Conservation (phyloP, 2,797 vertebrate species). For the Podarcis siculus region DNA sequence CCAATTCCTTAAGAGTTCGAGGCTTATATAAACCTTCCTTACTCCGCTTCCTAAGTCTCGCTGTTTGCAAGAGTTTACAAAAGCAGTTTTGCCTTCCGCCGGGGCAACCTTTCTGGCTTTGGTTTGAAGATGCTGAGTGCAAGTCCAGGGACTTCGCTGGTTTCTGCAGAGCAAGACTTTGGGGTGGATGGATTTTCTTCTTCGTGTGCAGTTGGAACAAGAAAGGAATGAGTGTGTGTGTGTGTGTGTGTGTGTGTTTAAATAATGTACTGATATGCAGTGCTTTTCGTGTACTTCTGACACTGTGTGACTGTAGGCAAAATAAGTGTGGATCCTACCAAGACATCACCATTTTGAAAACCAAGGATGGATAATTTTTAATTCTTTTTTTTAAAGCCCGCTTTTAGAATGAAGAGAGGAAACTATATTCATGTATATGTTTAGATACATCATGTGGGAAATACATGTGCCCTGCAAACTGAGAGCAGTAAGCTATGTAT, state of each 20-base stretch:
- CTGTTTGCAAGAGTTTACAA: constrained; percentile 57
- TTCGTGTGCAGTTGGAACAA: constrained; percentile 28
- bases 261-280: constrained; percentile 27
- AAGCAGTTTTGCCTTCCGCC: constrained; percentile 16
- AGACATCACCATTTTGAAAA: constrained; percentile 50
- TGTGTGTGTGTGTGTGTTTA: background rate
- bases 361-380: constrained; percentile 34
- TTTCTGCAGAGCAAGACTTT: constrained; percentile 11
- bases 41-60: constrained; percentile 20
- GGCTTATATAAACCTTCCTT: constrained; percentile 87
- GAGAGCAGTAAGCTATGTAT: too few species aligned
- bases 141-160: background rate
- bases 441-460: constrained; percentile 40
- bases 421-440: constrained; percentile 15
- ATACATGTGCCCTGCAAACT: constrained; percentile 30
- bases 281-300: constrained; percentile 40
- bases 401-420: constrained; percentile 30
- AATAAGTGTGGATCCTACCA: constrained; percentile 34
- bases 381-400: constrained; percentile 52
- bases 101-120: background rate
- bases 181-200: background rate
- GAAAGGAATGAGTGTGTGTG: constrained; percentile 34
- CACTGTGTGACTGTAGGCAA: constrained; percentile 57
- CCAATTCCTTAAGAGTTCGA: constrained; percentile 94
- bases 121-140: background rate